Conservation (phyloP, 2,797 vertebrate genomes). For the Phrynocephalus vlangalii region DNA sequence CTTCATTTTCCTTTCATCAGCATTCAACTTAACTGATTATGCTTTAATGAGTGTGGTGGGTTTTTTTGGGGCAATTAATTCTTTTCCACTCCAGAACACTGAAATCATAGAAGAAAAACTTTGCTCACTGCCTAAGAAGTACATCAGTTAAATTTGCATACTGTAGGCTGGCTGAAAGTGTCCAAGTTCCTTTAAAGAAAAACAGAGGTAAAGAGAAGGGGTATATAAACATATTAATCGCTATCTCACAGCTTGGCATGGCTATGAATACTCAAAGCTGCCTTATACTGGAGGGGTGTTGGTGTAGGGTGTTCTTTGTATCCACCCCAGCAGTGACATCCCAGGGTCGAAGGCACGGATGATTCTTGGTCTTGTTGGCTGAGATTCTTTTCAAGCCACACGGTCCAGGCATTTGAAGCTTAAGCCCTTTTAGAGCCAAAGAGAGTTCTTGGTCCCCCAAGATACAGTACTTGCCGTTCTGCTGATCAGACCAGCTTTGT, state of each 20-base stretch:
- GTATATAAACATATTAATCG: constrained; percentile 11
- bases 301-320: not conserved
- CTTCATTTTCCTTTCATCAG: constrained; percentile 48
- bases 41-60: constrained; percentile 41
- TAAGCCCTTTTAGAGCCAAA: not conserved
- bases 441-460: not conserved
- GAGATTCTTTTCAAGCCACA: not conserved
- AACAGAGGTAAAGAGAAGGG: constrained; percentile 33
- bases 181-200: not conserved
- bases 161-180: constrained; percentile 17
- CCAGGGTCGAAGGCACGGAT: not conserved
- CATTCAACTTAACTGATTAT: constrained; percentile 50
- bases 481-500: not conserved
- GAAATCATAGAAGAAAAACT: constrained; percentile 27
- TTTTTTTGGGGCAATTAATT: constrained; percentile 38
- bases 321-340: not conserved
- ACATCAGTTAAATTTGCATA: not conserved
- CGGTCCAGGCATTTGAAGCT: not conserved
- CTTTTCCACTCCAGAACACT: constrained; percentile 34
- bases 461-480: not conserved
- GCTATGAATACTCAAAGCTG: not conserved
- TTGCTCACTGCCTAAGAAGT: constrained; percentile 17
- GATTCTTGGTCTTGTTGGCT: not conserved
- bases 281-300: too few relatives aligned
- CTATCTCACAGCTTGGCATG: not conserved